Conservation (phyloP, 2,888 invertebrate species). For the Sphaerophoria taeniata region DNA sequence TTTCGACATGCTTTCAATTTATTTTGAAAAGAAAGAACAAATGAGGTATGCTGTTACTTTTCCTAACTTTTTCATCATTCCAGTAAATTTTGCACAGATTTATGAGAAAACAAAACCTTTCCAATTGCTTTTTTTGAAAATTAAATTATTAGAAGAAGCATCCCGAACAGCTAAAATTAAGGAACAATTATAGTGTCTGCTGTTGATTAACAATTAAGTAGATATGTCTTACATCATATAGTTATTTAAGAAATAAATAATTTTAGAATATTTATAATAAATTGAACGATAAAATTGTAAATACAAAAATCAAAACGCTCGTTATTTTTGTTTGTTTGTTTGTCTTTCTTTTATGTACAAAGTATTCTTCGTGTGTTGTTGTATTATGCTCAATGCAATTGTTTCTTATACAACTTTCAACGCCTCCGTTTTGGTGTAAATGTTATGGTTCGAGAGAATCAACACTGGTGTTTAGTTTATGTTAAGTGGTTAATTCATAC, state of each 20-base stretch:
- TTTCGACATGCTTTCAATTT: constrained; percentile 19
- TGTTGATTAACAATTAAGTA: constrained; percentile 28
- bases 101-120: constrained; percentile 13
- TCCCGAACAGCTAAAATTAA: constrained; percentile 29
- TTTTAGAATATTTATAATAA: constrained; percentile 49
- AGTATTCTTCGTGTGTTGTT: not conserved
- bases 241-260: constrained; percentile 44
- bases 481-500: not conserved
- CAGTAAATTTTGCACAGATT: constrained; percentile 39
- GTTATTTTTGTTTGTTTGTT: not conserved
- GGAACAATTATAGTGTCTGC: constrained; percentile 42
- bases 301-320: constrained; percentile 53
- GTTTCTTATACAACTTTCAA: too few species aligned
- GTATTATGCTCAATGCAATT: too few species aligned
- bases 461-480: too few species aligned
- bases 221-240: constrained; percentile 40
- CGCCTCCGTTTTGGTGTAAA: too few species aligned
- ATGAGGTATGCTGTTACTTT: constrained; percentile 11
- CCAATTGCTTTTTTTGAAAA: not conserved
- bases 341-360: not conserved
- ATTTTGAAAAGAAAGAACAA: not conserved
- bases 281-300: constrained; percentile 63
- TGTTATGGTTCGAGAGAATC: too few species aligned
- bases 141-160: not conserved
- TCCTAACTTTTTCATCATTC: constrained; percentile 58